phyloP scores from a whole-genome alignment of 2,113 vertebrate genomes.

The Odontesthes bonariensis region DNA sequence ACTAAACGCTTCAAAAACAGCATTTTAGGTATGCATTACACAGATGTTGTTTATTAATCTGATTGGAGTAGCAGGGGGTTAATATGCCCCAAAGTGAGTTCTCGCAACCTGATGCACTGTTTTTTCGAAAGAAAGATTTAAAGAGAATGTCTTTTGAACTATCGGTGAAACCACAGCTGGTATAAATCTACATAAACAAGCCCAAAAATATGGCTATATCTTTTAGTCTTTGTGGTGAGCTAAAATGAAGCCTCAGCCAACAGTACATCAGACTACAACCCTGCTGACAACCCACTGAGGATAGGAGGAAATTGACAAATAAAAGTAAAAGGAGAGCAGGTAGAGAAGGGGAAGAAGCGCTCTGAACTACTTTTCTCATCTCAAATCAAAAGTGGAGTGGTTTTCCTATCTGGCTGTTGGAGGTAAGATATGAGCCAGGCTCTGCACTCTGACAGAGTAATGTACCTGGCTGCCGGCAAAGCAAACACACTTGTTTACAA shows the following conservation, averaged over 20 bases:
- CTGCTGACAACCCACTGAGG: conserved; percentile 48
- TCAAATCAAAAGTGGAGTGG: conserved; percentile 76
- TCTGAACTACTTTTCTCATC: conserved; percentile 72
- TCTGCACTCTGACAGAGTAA: conserved; percentile 63
- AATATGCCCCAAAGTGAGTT: no score
- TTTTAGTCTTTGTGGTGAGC: conserved; percentile 7
- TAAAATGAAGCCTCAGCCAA: conserved; percentile 41
- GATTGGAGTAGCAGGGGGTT: no score
- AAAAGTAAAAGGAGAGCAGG: conserved; percentile 48
- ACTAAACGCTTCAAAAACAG: no score
- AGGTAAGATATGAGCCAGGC: conserved; percentile 71
- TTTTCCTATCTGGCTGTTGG: conserved; percentile 75
- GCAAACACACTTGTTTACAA: conserved; percentile 11
- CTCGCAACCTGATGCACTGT: no score
- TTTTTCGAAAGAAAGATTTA: no score
- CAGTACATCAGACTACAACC: conserved; percentile 35
- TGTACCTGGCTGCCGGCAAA: conserved; percentile 52
- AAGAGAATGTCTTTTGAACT: neutral
- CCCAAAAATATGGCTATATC: neutral
- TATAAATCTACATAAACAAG: neutral
- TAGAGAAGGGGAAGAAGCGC: conserved; percentile 47
- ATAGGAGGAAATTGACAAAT: conserved; percentile 71
- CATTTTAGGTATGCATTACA: no score
- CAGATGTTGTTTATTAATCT: no score
- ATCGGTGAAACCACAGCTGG: neutral